phyloP scores from a whole-genome alignment of 2,797 vertebrate species.

The Characodon lateralis region DNA sequence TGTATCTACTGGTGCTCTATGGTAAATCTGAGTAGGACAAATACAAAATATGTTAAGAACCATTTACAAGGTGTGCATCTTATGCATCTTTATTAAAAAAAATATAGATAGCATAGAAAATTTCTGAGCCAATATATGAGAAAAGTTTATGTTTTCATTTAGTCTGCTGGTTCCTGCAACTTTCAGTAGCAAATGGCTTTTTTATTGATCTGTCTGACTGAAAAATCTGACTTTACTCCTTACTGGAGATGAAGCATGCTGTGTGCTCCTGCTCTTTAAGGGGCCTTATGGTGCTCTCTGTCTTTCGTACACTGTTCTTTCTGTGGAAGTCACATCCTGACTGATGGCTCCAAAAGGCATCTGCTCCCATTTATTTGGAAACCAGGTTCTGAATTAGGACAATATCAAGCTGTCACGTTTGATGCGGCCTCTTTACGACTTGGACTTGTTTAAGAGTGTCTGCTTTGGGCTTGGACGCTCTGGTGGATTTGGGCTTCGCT shows the following conservation, averaged over 20 bases:
- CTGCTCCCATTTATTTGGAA: conserved; percentile 48
- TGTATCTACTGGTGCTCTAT: conserved; percentile 71
- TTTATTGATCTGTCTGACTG: conserved; percentile 48
- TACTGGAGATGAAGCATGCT: conserved; percentile 68
- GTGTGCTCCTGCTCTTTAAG: conserved; percentile 63
- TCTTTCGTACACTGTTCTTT: conserved; percentile 62
- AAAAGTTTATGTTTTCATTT: conserved; percentile 51
- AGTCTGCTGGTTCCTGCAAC: conserved; percentile 44
- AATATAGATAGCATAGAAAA: conserved; percentile 48
- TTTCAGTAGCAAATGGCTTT: conserved; percentile 56
- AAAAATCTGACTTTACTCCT: conserved; percentile 64
- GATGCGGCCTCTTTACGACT: conserved; percentile 60
- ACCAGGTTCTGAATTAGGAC: conserved; percentile 54
- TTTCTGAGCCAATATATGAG: conserved; percentile 63
- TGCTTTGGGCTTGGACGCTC: conserved; percentile 65
- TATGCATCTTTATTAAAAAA: conserved; percentile 62
- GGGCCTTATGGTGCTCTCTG: conserved; percentile 70
- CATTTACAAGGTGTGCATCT: conserved; percentile 65
- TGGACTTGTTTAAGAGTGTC: conserved; percentile 66
- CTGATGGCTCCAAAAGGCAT: conserved; percentile 55
- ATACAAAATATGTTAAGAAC: conserved; percentile 37
- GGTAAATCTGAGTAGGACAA: conserved; percentile 51
- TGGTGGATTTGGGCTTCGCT: conserved; percentile 58
- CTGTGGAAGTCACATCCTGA: conserved; percentile 57
- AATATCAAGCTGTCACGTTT: conserved; percentile 57